Conservation (phyloP, 2,113 vertebrate genomes). For the human region GRCh38 chr12:24068001-24068500, state of each 20-base stretch:
- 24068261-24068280: neutral
- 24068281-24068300: neutral
- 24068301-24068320: neutral
- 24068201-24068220: neutral
- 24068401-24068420: neutral
- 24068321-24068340: neutral
- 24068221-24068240: neutral
- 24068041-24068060: too few species aligned
- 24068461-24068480: neutral
- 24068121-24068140: too few species aligned
- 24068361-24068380: neutral
- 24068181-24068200: neutral
- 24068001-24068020: too few species aligned
- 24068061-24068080: too few species aligned
- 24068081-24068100: too few species aligned
- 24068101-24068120: too few species aligned
- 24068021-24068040: too few species aligned
- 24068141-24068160: neutral
- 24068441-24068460: neutral
- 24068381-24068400: neutral
- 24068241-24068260: neutral
- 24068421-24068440: neutral
- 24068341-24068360: neutral
- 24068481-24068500: neutral
- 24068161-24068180: neutral